Evolutionary conservation across 2,797 vertebrate species (phyloP).

Genomic region (Ptychobarbus kaznakovi): DNA sequence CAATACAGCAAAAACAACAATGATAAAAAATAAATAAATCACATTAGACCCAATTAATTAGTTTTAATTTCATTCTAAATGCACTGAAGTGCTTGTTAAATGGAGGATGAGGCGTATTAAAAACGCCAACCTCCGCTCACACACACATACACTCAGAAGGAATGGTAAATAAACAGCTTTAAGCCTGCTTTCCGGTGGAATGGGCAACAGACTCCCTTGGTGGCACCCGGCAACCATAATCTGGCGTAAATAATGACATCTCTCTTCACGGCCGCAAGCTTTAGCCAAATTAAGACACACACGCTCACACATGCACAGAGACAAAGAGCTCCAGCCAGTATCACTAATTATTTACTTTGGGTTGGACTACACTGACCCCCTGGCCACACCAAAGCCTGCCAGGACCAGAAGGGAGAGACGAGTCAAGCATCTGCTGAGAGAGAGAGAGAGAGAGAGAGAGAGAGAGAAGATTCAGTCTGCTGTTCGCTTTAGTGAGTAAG

Average conservation of each 20-base stretch:
- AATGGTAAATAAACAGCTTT: constrained; percentile 65
- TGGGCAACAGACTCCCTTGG: constrained; percentile 63
- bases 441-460: constrained; percentile 18
- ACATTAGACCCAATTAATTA: constrained; percentile 60
- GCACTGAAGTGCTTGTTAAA: constrained; percentile 58
- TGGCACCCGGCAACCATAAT: constrained; percentile 65
- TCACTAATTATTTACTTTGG: constrained; percentile 65
- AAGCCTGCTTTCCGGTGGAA: constrained; percentile 63
- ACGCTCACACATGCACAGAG: constrained; percentile 51
- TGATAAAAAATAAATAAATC: constrained; percentile 34
- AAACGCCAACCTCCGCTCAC: constrained; percentile 48
- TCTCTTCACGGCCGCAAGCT: constrained; percentile 61
- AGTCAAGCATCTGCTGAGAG: constrained; percentile 56
- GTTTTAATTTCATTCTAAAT: constrained; percentile 60
- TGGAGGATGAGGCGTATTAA: constrained; percentile 51
- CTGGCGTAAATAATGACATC: constrained; percentile 68
- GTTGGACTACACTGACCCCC: constrained; percentile 58
- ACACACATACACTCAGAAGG: constrained; percentile 36
- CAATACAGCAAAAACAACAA: constrained; percentile 48
- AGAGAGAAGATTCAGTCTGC: constrained; percentile 27
- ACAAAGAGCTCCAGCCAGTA: constrained; percentile 55
- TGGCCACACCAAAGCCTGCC: constrained; percentile 56
- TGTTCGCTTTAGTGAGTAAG: neutral
- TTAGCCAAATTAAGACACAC: constrained; percentile 64
- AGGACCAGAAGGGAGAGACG: constrained; percentile 54